Evolutionary conservation across 2,888 invertebrate species (phyloP), one percentile per base, ranked within the genome.

Genomic region (Tuberolachnus salignus): DNA sequence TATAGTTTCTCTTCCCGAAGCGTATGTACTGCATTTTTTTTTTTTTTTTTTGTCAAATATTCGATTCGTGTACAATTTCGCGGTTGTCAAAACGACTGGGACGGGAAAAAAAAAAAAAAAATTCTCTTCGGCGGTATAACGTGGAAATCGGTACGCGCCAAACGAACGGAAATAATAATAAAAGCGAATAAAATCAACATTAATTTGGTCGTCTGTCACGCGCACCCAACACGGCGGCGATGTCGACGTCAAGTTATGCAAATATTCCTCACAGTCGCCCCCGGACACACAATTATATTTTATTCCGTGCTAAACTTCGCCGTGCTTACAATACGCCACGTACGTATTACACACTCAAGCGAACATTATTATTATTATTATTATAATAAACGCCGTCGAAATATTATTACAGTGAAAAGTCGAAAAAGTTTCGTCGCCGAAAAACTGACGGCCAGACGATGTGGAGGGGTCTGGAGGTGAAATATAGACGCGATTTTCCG

Each of bases 181-280:
- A 53, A 69, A 19, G 14, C 16, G 73, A 53, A 73, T 73, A 73
- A 63, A 63, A 63, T 63, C 51, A 63, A 73, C 73, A 63, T 73
- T 73, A 63, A 73, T 73, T 61, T 51, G 63, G 26, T 51, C 51
- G 73, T 63, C 73, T 73, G 73, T 73, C 73, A 73, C 73, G 10
- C 8, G 19, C 63, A 73, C 72, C 63, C 61, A 34, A 57, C 71
- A 71, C 70, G 44, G 53, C 6, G 19, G 13, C 16, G 44, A 13
- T 13, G 67, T 10, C 26, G 51, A 9, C 49, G 46, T 61, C 14
- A 21, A 63, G 63, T 63, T 73, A 73, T 73, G 73, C 63, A 73
- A 73, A 73, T 63, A 51, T 9, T 19, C 13, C 57, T 55, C 69
- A 9, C 14, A 1, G n/a, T n/a, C 13, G n/a, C 51, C 34, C 1